Percentiles rank a stretch among this genome's conserved stretches.
phyloP scores from a whole-genome alignment of 2,888 invertebrate species.

The Neoitamus cyanurus region DNA sequence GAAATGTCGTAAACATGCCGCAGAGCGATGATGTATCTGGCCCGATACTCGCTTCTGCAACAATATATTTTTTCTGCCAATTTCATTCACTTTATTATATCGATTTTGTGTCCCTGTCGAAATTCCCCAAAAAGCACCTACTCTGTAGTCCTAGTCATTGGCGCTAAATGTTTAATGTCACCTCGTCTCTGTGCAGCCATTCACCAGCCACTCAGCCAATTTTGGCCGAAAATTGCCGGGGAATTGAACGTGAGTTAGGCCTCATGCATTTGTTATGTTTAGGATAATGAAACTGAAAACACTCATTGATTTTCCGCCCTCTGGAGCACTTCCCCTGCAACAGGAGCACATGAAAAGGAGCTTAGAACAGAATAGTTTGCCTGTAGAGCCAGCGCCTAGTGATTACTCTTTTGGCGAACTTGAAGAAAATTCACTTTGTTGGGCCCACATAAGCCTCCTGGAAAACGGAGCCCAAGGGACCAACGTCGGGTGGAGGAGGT shows the following conservation, averaged over 20 bases:
- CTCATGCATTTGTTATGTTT: constrained; percentile 31
- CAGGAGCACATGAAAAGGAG: not conserved
- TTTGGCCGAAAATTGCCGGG: constrained; percentile 17
- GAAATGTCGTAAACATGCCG: constrained; percentile 42
- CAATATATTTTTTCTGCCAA: constrained; percentile 19
- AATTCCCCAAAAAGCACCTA: constrained; percentile 8
- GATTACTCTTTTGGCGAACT: constrained; percentile 4
- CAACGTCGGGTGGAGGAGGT: not conserved
- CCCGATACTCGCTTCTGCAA: not conserved
- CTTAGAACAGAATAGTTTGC: not conserved
- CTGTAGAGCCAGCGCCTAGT: not conserved
- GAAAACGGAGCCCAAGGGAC: not conserved
- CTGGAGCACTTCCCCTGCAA: not conserved
- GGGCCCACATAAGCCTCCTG: not conserved
- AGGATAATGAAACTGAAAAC: constrained; percentile 30
- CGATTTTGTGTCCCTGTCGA: constrained; percentile 31
- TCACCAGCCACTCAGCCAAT: constrained; percentile 31
- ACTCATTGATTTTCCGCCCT: constrained; percentile 27
- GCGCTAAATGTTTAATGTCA: constrained; percentile 46
- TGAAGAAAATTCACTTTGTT: constrained; percentile 15
- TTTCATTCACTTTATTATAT: constrained; percentile 42
- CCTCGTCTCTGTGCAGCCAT: constrained; percentile 10
- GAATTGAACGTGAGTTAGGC: constrained; percentile 26
- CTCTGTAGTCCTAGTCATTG: constrained; percentile 9
- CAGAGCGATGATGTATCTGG: constrained; percentile 39